Evolutionary conservation across 1,140 invertebrate species (phyloP), one percentile per base, ranked within the genome.

Genomic region (Cherax destructor): DNA sequence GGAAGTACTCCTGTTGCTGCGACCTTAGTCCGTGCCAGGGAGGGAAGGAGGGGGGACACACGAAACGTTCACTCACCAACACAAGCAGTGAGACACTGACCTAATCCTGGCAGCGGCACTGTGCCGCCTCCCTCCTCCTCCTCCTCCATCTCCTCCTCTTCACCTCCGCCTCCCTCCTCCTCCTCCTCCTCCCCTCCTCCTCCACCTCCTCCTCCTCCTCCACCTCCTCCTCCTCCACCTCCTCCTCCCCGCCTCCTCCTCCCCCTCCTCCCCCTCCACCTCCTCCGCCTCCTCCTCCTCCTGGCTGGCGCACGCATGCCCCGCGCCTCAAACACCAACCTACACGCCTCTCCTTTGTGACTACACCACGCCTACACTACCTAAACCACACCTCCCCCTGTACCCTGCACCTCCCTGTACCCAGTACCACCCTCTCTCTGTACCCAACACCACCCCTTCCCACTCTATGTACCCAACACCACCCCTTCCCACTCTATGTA

Each of bases 21-120:
- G 3, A 74, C 69, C 69, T 56, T 74, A 74, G 69, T 74, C 69
- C 69, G 69, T 74, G 24, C 69, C 69, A 74, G n/a, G 24, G 24
- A 21, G 69, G n/a, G 69, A 9, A 30, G 5, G 69, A 74, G 11
- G 69, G n/a, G n/a, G 69, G n/a, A 74, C 69, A 21, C 69, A 21
- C 69, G 69, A 74, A 30, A 74, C 79, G 79, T 81, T 81, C 56
- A 81, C 56, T 56, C 79, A 81, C 79, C 79, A 81, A 81, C 79
- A 81, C 79, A 56, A 16, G 50, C 79, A 81, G 79, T 81, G 79
- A 81, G 79, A 81, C 79, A 81, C 79, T 81, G 79, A 81, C 79
- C 79, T 81, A 81, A 81, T 81, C 79, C 79, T 81, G 79, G 79
- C 79, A 50, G 79, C 79, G 79, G 79, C 79, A 81, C 79, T 59